These are phyloP conservation scores for Prietella phreatophila DNA, from an alignment of 2,113 vertebrate species.

Conservation along the genomic window DNA sequence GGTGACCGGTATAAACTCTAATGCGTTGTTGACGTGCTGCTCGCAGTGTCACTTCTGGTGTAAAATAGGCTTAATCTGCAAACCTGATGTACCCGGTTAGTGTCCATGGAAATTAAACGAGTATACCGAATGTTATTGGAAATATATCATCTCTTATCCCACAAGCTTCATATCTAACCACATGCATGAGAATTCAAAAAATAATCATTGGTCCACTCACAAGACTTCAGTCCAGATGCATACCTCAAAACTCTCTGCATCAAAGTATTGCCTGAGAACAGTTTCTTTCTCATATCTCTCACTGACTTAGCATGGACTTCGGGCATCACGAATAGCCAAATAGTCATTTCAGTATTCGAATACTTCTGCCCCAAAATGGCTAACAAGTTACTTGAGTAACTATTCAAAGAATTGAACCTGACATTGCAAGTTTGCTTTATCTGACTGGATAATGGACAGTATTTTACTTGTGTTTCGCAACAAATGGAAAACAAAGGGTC, in stretches of 20 bases:
- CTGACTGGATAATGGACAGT: not conserved
- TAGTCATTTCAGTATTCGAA: not conserved
- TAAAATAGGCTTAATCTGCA: not conserved
- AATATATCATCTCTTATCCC: not conserved
- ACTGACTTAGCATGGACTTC: not conserved
- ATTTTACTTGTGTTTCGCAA: not conserved
- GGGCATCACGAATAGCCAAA: not conserved
- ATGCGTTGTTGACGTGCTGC: not conserved
- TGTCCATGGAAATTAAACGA: not conserved
- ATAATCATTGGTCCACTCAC: not conserved
- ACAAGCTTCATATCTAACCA: not conserved
- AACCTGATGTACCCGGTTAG: not conserved
- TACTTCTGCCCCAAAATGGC: not conserved
- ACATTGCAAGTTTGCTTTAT: not conserved
- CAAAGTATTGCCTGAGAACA: not conserved
- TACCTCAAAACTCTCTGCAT: not conserved
- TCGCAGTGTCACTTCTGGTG: not conserved
- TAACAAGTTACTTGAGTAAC: not conserved
- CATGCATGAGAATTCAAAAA: not conserved
- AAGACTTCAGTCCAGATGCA: not conserved
- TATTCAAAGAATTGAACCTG: not conserved
- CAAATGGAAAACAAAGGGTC: not conserved
- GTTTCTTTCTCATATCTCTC: not conserved
- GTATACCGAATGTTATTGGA: not conserved
- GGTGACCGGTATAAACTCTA: not conserved